These are phyloP conservation scores for Timema podura DNA, from an alignment of 2,888 invertebrate species.

Conservation along the genomic window DNA sequence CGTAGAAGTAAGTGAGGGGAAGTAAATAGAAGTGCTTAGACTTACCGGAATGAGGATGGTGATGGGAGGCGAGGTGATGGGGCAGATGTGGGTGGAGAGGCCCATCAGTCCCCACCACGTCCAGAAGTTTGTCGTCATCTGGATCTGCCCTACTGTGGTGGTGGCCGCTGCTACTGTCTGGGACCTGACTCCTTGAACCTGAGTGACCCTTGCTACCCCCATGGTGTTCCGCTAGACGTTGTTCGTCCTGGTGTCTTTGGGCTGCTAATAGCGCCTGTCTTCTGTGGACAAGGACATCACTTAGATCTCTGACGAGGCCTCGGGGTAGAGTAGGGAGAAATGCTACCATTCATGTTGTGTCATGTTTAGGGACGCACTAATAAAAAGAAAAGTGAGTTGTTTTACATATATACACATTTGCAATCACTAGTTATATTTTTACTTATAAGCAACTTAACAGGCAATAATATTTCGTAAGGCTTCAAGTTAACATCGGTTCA, in stretches of 20 bases:
- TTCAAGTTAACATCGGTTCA: no score
- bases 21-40: neutral
- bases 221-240: slow-evolving; percentile 42
- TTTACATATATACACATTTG: no score
- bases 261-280: slow-evolving; percentile 50
- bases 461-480: no score
- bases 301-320: slow-evolving; percentile 16
- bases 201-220: slow-evolving; percentile 41
- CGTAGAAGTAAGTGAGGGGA: no score
- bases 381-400: no score
- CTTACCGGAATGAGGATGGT: slow-evolving; percentile 38
- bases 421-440: no score
- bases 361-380: no score
- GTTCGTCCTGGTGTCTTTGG: slow-evolving; percentile 45
- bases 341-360: no score
- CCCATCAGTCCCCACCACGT: slow-evolving; percentile 84
- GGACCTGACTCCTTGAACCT: slow-evolving; percentile 39
- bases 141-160: slow-evolving; percentile 36
- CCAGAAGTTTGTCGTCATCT: slow-evolving; percentile 79
- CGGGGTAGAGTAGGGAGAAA: neutral
- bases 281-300: slow-evolving; percentile 45
- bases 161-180: slow-evolving; percentile 44
- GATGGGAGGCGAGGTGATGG: slow-evolving; percentile 35
- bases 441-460: no score
- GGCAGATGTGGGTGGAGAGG: slow-evolving; percentile 41